A percentile compares a stretch with the other conserved stretches of the same genome.
Evolutionary conservation across 2,888 invertebrate genomes (phyloP).

Genomic region (Hedychridium roseum): DNA sequence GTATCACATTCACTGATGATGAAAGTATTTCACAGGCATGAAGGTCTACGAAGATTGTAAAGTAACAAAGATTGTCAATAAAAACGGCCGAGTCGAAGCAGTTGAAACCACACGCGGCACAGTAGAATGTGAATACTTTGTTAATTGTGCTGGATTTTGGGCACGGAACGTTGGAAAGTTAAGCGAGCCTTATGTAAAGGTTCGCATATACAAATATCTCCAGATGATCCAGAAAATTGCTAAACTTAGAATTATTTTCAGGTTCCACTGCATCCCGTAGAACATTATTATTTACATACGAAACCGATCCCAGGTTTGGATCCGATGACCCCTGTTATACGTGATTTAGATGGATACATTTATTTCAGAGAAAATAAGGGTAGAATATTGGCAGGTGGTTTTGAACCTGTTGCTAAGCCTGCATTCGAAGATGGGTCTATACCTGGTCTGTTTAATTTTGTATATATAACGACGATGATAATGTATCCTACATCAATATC

Average conservation of each 20-base stretch:
- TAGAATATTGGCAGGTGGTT: constrained; percentile 87
- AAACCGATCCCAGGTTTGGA: constrained; percentile 79
- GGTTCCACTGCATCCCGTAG: constrained; percentile 89
- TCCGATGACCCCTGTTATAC: constrained; percentile 85
- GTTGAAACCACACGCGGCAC: constrained; percentile 81
- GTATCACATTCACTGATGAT: too few species aligned
- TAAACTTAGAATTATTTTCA: too few species aligned
- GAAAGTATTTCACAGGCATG: too few species aligned
- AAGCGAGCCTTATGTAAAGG: constrained; percentile 84
- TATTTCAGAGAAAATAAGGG: constrained; percentile 89
- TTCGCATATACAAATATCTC: constrained; percentile 32
- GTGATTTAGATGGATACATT: constrained; percentile 87
- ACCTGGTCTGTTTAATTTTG: constrained; percentile 70
- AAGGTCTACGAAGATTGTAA: constrained; percentile 81
- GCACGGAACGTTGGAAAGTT: constrained; percentile 88
- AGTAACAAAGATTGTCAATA: constrained; percentile 74
- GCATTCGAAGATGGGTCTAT: constrained; percentile 82
- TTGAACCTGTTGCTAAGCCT: constrained; percentile 90
- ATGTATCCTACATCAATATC: constrained; percentile 1
- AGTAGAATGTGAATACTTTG: constrained; percentile 88
- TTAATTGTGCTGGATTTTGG: constrained; percentile 97
- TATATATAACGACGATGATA: too few species aligned
- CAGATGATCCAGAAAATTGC: too few species aligned
- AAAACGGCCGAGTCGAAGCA: constrained; percentile 73
- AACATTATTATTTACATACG: constrained; percentile 93